phyloP scores from a whole-genome alignment of 92 coral and sea anemone species.

The Epizoanthus fatuus region DNA sequence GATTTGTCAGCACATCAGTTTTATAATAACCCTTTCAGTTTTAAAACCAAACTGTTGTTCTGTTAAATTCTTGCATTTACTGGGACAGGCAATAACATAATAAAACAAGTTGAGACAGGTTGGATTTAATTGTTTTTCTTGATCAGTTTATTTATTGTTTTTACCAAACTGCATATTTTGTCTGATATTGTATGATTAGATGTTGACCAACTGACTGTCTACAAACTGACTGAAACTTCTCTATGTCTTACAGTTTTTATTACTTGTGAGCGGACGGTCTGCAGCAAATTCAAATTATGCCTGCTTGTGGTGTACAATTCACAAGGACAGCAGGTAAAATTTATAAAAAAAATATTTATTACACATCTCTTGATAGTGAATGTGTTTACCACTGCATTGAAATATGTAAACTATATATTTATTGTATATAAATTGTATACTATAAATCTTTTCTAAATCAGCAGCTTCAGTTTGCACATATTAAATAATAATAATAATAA shows the following conservation, averaged over 20 bases:
- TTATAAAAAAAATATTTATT: too few relatives aligned
- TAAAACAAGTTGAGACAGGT: too few relatives aligned
- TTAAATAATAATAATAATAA: neutral
- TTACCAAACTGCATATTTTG: too few relatives aligned
- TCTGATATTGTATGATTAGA: too few relatives aligned
- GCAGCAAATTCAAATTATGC: conserved; percentile 56
- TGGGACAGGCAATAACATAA: too few relatives aligned
- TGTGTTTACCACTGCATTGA: too few relatives aligned
- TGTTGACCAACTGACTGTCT: too few relatives aligned
- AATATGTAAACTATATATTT: too few relatives aligned
- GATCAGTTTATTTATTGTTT: too few relatives aligned
- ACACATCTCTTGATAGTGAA: too few relatives aligned
- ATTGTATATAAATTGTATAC: too few relatives aligned
- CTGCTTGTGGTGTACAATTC: conserved; percentile 49
- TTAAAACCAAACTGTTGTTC: conserved; percentile 14
- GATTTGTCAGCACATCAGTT: neutral
- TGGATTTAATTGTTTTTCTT: too few relatives aligned
- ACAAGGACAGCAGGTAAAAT: conserved; percentile 48
- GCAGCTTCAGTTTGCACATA: neutral
- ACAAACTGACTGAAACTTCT: neutral
- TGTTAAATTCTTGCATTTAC: neutral
- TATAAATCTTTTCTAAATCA: neutral
- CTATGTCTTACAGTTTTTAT: conserved; percentile 40
- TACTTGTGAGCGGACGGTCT: conserved; percentile 54
- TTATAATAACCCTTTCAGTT: conserved; percentile 10